Base-by-base conservation (phyloP, 2,113 vertebrate genomes). In the Poeciliopsis retropinna region DNA sequence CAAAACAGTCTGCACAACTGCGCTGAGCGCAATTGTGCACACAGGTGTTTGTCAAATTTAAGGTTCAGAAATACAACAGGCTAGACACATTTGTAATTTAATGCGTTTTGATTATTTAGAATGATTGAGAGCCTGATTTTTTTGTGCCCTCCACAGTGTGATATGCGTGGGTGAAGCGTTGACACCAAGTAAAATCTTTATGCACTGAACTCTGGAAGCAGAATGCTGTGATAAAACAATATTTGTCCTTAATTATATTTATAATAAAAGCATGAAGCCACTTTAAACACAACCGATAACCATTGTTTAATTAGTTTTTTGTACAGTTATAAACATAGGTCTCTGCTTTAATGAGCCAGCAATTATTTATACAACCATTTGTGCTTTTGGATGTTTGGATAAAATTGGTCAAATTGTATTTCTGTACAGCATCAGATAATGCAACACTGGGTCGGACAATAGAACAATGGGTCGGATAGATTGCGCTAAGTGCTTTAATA, bases 401-500 rank as follows among this genome's bases (percentile, higher is more conserved):
- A 62, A 70, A 34, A 13, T 9, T 34, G 47, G 12, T 3, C 41
- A 66, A n/a, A 41, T 14, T 73, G 70, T 60, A 67, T 54, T 47
- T 39, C 15, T 72, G 66, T 65, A 41, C 67, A 72, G 34, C 70
- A 66, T 31, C 44, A 78, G 34, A 76, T 76, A 70, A 79, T 70
- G 30, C 70, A 81, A 54, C 76, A 68, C 61, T 62, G 39, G 34
- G 34, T 37, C 10, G 34, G 10, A 37, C 10, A 11, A 37, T 57
- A 69, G 78, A 68, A 78, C 70, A 62, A 37, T 11, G 2, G 79
- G 70, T 88, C 61, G 47, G 60, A 82, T 41, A 57, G 29, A 2
- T 72, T 80, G 64, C 0, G 10, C 76, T 88, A 90, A 78, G 54
- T 22, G 41, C 76, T 83, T 85, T 85, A 75, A 85, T 87, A 81